Evolutionary conservation across 35 echinoderm and acorn worm species (phyloP), one percentile per base, ranked within the genome.

Genomic region (Lytechinus variegatus): DNA sequence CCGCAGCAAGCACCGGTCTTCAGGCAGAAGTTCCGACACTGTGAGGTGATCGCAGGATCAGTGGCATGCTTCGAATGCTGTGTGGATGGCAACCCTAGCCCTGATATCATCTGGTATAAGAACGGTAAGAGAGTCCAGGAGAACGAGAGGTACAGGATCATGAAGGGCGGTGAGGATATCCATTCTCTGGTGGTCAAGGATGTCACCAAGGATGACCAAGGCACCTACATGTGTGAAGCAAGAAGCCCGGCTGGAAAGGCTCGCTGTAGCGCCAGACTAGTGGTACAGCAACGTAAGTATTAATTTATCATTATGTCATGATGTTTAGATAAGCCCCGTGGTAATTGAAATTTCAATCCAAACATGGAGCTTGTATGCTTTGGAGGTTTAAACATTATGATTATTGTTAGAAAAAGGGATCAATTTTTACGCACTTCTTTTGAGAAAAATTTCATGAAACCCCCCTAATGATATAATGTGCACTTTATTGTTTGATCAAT

Each of bases 191-290:
- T 96, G 52, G 86, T 98, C 57, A 92, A 94, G 61, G 90, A 95
- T 53, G 96, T 87, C 27, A 58, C 88, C 61, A 58, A 86, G 87
- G 94, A 95, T 60, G 97, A 98, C 97, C 87, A 97, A 52, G 98
- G 98, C 11, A 91, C 56, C 27, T 99, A 95, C 60, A 97, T 95
- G 72, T 99, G 98, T 87, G 98, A 99, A 94, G 98, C 98, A 3
- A 96, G 94, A 21, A 99, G 96, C 33, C 92, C 95, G 28, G 98
- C 98, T 1, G 98, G 98, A 33, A 97, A 96, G 52, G 96, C 97
- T 3, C 95, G 91, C 57, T 96, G 95, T 79, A 96, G 95, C 86
- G 98, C 94, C 61, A 96, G 97, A 93, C 96, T 98, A 12, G 92
- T 97, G 4, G 89, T 97, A 2, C 27, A 90, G 52, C 92, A 93